phyloP scores from a whole-genome alignment of 2,113 vertebrate species.

The Microtus pennsylvanicus region DNA sequence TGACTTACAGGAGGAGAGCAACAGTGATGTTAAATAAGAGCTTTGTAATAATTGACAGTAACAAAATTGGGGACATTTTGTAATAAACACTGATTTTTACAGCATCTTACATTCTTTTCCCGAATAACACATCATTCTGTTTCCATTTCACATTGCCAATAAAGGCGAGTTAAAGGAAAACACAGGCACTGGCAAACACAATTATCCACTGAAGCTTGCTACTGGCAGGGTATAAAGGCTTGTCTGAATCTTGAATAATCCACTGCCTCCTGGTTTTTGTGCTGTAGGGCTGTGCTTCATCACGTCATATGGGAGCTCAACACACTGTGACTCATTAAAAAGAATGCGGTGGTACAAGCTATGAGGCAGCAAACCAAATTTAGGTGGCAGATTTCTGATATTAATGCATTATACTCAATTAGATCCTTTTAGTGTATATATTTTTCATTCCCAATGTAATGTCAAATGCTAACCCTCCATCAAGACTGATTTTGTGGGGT shows the following conservation, averaged over 20 bases:
- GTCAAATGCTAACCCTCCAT: not conserved
- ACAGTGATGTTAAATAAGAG: not conserved
- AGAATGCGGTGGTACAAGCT: not conserved
- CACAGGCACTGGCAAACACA: not conserved
- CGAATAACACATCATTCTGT: not conserved
- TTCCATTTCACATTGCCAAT: not conserved
- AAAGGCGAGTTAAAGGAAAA: not conserved
- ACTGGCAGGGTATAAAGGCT: not conserved
- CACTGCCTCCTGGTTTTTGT: not conserved
- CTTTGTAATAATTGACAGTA: not conserved
- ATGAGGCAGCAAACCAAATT: not conserved
- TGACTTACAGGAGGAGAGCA: not conserved
- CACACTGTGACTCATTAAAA: not conserved
- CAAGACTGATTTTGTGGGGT: not conserved
- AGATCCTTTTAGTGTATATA: not conserved
- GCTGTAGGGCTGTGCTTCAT: not conserved
- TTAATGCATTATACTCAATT: conserved; percentile 21
- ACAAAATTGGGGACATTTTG: not conserved
- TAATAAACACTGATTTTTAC: not conserved
- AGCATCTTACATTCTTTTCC: not conserved
- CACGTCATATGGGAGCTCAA: not conserved
- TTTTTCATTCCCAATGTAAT: conserved; percentile 18
- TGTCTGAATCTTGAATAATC: not conserved
- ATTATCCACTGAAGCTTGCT: not conserved
- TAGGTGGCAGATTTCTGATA: not conserved